Conservation (phyloP, 2,113 vertebrate species). For the Amia ocellicauda region DNA sequence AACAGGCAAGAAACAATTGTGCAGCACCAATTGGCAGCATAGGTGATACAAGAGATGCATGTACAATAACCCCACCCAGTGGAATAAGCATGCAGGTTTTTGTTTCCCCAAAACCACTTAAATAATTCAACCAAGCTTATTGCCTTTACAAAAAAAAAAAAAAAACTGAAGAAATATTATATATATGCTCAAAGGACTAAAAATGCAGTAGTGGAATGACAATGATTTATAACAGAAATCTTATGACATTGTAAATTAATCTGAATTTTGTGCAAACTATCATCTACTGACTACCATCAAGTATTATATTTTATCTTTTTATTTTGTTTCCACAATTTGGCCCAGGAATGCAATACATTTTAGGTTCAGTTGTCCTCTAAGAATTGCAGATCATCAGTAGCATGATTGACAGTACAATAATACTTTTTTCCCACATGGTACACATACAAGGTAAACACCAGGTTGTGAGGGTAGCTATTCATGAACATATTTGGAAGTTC, state of each 20-base stretch:
- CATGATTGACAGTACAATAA: constrained; percentile 58
- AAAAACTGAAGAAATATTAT: constrained; percentile 31
- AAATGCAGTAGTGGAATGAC: not conserved
- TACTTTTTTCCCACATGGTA: constrained; percentile 69
- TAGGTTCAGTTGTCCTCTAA: constrained; percentile 68
- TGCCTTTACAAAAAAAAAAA: constrained; percentile 20
- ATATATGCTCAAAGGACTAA: not conserved
- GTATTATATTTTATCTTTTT: constrained; percentile 24
- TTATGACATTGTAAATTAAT: too few species aligned
- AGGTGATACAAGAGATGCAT: constrained; percentile 11
- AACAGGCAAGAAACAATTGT: too few species aligned
- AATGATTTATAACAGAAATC: too few species aligned
- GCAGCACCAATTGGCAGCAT: constrained; percentile 27
- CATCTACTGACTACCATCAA: constrained; percentile 30
- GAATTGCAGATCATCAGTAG: constrained; percentile 50
- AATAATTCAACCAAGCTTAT: not conserved
- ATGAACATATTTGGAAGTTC: constrained; percentile 65
- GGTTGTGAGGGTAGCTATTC: constrained; percentile 79
- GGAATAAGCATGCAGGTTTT: constrained; percentile 28
- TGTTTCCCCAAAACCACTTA: not conserved
- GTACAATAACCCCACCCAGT: constrained; percentile 44
- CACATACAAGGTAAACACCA: constrained; percentile 73
- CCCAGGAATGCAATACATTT: constrained; percentile 36
- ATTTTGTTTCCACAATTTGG: constrained; percentile 39
- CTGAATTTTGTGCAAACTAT: constrained; percentile 20